A percentile compares a stretch with the other conserved stretches of the same genome.
Evolutionary conservation across 2,113 vertebrate genomes (phyloP).

Genomic region (Protobothrops mucrosquamatus): DNA sequence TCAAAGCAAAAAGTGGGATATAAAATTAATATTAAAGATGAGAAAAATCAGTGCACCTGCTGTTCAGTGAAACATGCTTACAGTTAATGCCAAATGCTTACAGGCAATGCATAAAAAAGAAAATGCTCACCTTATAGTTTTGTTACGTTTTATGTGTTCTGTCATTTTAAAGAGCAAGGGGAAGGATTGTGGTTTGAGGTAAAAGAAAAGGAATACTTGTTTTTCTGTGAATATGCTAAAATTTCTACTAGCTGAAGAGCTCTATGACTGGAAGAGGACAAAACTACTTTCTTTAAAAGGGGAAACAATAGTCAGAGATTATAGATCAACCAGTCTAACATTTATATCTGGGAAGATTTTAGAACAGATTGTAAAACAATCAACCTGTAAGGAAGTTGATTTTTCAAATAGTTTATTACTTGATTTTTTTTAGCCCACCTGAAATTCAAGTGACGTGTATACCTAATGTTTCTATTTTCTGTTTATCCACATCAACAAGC

Average conservation of each 20-base stretch:
- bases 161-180: neutral
- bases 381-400: neutral
- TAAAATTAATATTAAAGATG: neutral
- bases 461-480: neutral
- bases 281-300: neutral
- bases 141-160: neutral
- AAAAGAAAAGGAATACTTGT: neutral
- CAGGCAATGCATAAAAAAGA: neutral
- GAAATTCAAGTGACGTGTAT: neutral
- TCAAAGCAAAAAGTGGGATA: neutral
- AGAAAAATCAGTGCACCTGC: neutral
- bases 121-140: neutral
- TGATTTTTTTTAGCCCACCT: neutral
- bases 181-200: neutral
- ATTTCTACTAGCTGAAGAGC: neutral
- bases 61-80: neutral
- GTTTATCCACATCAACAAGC: neutral
- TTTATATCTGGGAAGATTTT: neutral
- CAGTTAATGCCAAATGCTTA: neutral
- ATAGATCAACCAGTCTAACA: neutral
- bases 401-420: neutral
- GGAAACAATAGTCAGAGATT: neutral
- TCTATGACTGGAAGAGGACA: neutral
- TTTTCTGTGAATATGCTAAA: neutral
- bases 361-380: neutral